These are phyloP conservation scores for Planococcus citri DNA, from an alignment of 1,140 invertebrate genomes.

Conservation along the genomic window DNA sequence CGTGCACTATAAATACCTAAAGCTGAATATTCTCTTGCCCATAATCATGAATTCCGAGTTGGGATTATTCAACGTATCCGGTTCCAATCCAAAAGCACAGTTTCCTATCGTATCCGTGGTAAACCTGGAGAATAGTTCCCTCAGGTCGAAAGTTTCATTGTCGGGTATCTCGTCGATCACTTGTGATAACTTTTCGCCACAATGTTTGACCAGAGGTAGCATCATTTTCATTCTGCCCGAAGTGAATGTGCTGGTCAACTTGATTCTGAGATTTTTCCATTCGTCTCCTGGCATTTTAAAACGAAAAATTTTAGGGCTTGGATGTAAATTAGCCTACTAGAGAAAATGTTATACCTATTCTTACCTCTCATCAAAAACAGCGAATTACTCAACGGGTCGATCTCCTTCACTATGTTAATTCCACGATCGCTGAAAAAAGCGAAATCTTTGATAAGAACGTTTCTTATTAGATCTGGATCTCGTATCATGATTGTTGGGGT, in stretches of 20 bases:
- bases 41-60: constrained; percentile 35
- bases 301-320: no score
- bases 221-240: no score
- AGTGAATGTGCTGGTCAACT: constrained; percentile 36
- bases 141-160: constrained; percentile 34
- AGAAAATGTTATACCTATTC: no score
- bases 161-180: no score
- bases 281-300: constrained; percentile 22
- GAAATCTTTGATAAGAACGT: constrained; percentile 42
- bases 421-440: constrained; percentile 41
- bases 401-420: not conserved
- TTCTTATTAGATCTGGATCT: constrained; percentile 42
- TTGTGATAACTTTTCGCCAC: no score
- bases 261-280: constrained; percentile 35
- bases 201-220: no score
- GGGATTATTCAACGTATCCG: constrained; percentile 38
- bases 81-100: constrained; percentile 44
- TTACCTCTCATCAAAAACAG: constrained; percentile 37
- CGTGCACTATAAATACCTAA: no score
- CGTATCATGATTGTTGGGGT: constrained; percentile 38
- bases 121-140: constrained; percentile 38
- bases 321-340: no score
- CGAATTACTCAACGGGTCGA: constrained; percentile 37
- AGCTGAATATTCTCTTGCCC: not conserved
- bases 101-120: constrained; percentile 43